Evolutionary conservation across 2,888 invertebrate genomes (phyloP).

Genomic region (Lasioglossum pauxillum): DNA sequence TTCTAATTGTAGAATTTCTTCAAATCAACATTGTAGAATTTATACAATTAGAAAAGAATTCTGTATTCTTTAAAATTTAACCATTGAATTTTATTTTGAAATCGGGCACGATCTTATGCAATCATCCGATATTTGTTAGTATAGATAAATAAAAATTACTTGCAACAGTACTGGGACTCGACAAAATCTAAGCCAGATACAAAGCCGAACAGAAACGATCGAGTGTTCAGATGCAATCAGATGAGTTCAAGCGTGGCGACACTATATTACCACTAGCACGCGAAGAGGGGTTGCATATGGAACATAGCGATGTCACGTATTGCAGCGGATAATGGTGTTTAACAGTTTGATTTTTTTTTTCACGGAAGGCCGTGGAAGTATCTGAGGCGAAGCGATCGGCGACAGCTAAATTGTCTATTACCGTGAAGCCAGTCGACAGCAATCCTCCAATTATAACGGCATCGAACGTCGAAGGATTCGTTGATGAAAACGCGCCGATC

Average conservation of each 20-base stretch:
- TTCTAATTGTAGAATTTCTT: no score
- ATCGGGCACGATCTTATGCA: no score
- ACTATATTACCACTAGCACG: background rate
- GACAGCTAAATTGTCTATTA: constrained; percentile 92
- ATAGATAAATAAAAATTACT: background rate
- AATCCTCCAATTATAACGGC: constrained; percentile 92
- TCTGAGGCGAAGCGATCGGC: constrained; percentile 92
- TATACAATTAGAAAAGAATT: no score
- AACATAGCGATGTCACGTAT: no score
- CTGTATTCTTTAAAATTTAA: no score
- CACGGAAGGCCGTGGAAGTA: constrained; percentile 91
- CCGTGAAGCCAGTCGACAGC: constrained; percentile 94
- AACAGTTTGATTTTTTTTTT: constrained; percentile 22
- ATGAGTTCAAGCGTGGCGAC: background rate
- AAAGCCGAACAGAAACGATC: background rate
- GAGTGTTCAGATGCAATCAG: background rate
- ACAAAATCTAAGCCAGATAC: background rate
- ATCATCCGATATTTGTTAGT: no score
- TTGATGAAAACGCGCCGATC: constrained; percentile 93
- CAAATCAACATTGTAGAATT: no score
- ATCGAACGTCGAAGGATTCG: constrained; percentile 90
- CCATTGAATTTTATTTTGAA: no score
- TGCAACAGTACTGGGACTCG: background rate
- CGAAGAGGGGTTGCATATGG: background rate
- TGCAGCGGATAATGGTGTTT: background rate